Base-by-base conservation (phyloP, 1,140 invertebrate species). In the Teleopsis dalmanni region DNA sequence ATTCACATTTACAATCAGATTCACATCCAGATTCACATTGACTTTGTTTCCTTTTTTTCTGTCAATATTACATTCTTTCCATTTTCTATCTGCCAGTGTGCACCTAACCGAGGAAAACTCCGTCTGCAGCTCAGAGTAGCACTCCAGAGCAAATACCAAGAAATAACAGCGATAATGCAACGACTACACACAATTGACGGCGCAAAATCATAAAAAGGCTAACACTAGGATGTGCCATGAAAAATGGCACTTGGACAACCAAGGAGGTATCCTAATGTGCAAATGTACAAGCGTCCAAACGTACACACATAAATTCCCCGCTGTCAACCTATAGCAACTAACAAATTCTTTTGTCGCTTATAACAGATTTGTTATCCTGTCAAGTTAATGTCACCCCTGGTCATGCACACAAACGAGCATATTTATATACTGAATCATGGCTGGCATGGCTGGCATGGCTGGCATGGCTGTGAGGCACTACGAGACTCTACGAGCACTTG, bases 341-440 rank as follows among this genome's bases (percentile, higher is more conserved):
- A 51, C 50, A 51, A 51, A 51, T 36, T 67, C 64, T 64, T 67
- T 67, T 67, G 64, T 67, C 64, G 67, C 63, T 65, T 66, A 64
- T 67, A 67, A 67, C 64, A 67, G 64, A 67, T 67, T 67, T 67
- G 64, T 67, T 67, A 67, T 67, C 64, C 64, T 67, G 64, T 67
- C 64, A 64, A 67, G 64, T 67, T 67, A 67, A 64, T 64, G n/a
- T n/a, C n/a, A n/a, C n/a, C n/a, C n/a, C n/a, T n/a, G n/a, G n/a
- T n/a, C n/a, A n/a, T n/a, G n/a, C 9, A 6, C 23, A n/a, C 40
- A 26, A 26, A n/a, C n/a, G 40, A 14, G 29, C 14, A 14, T 27
- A 14, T 6, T 8, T 13, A n/a, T n/a, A 16, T 11, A 26, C 18
- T 26, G 35, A 21, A 37, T 4, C 22, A 7, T 37, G 7, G 36